A percentile compares a stretch with the other conserved stretches of the same genome.
Conservation (phyloP, 2,888 invertebrate genomes). For the Thera obeliscata region DNA sequence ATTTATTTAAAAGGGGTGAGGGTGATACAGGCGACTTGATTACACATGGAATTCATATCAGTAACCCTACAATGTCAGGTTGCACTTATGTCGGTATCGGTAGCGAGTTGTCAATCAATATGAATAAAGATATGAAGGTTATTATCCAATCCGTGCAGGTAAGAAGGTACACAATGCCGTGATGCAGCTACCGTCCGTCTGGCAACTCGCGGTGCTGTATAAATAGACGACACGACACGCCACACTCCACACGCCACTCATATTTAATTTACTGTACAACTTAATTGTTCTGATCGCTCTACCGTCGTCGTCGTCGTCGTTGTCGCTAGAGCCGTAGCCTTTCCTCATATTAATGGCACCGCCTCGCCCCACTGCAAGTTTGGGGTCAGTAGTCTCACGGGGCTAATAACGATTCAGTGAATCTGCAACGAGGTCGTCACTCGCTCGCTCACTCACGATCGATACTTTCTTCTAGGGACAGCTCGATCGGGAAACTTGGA, state of each 20-base stretch:
- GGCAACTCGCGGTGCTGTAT: slow-evolving; percentile 47
- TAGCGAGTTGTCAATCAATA: not conserved
- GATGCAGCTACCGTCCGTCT: slow-evolving; percentile 33
- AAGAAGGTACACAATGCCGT: slow-evolving; percentile 15
- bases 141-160: not conserved
- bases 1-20: slow-evolving; percentile 8
- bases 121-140: not conserved
- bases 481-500: not conserved
- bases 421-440: slow-evolving; percentile 11
- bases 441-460: slow-evolving; percentile 6
- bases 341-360: not conserved
- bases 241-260: slow-evolving; percentile 47
- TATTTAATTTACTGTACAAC: slow-evolving; percentile 43
- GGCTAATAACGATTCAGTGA: slow-evolving; percentile 18
- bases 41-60: not conserved
- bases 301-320: not conserved
- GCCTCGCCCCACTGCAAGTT: slow-evolving; percentile 6
- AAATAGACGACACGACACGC: slow-evolving; percentile 48
- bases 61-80: slow-evolving; percentile 7
- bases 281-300: slow-evolving; percentile 18
- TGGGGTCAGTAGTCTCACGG: slow-evolving; percentile 13
- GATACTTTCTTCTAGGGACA: slow-evolving; percentile 5
- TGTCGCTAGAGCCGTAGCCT: slow-evolving; percentile 8
- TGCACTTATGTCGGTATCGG: not conserved
- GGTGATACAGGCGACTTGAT: slow-evolving; percentile 5